phyloP scores from a whole-genome alignment of 1,140 invertebrate genomes.

The Euwallacea similis region DNA sequence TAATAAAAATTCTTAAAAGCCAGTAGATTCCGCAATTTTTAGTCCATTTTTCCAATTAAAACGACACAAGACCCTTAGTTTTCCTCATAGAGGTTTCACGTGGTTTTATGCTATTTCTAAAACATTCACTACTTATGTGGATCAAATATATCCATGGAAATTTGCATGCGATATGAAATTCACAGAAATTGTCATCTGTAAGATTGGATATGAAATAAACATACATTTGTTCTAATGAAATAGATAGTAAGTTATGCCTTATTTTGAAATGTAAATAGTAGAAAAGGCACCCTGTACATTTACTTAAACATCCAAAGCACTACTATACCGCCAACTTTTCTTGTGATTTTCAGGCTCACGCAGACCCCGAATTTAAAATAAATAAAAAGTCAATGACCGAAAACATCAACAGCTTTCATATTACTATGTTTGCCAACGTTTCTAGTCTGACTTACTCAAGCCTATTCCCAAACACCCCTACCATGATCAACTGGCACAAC shows the following conservation, averaged over 20 bases:
- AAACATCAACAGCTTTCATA: slow-evolving; percentile 60
- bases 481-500: slow-evolving; percentile 95
- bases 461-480: slow-evolving; percentile 82
- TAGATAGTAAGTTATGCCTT: no score
- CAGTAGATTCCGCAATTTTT: neutral
- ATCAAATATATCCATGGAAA: no score
- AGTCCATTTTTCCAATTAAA: neutral
- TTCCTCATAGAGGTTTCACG: neutral
- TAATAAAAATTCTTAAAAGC: neutral
- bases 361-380: slow-evolving; percentile 84
- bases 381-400: slow-evolving; percentile 83
- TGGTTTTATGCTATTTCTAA: neutral
- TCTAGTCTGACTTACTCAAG: slow-evolving; percentile 75
- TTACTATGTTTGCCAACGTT: slow-evolving; percentile 61
- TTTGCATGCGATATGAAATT: no score
- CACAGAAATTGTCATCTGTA: no score
- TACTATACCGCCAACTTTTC: neutral
- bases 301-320: neutral
- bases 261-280: no score
- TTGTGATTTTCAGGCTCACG: slow-evolving; percentile 61
- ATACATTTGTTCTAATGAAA: no score
- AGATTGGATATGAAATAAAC: no score
- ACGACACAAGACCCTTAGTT: neutral
- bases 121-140: no score
- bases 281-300: neutral